Base-by-base conservation (phyloP, 2,888 invertebrate species). In the Perizoma flavofasciatum region DNA sequence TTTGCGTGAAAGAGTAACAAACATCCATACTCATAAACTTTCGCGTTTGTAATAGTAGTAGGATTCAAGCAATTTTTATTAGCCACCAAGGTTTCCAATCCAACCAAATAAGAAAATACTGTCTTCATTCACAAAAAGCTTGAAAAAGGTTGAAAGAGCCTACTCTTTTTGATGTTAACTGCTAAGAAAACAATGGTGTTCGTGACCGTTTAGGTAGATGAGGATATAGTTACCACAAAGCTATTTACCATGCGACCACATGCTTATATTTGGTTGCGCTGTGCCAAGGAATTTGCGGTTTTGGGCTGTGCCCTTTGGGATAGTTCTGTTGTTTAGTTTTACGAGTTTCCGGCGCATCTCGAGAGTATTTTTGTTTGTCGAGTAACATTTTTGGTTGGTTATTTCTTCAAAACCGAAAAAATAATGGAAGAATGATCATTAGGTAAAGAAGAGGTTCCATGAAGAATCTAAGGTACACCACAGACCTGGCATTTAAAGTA, bases 141-240 rank as follows among this genome's bases (percentile, higher is more conserved):
- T 11, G 22, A 40, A 44, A 44, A 44, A 5, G 8, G 8, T n/a
- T 9, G 9, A 40, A 40, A 9, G 41, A 10, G 41, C 10, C 10
- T 10, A 10, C 10, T 10, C 4, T 6, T 6, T 43, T 62, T 60
- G 55, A 65, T 62, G 65, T 65, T 62, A 58, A 59, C 49, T 54
- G 49, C 48, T 6, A 43, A 40, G 52, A 48, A 54, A 61, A 63
- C 63, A 61, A 61, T 61, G 22, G 66, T 39, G 56, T 56, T 61
- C 57, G 56, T 58, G 63, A 58, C 59, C 45, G 44, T 46, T 8
- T 10, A 5, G 41, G 9, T 34, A 41, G 6, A 10, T 33, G 39
- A 7, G 8, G 7, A 33, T 40, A n/a, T 34, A 39, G 52, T 48
- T 41, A 43, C 57, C 32, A 53, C 45, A 40, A 10, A 22, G 11